Evolutionary conservation across 2,888 invertebrate genomes (phyloP), one percentile per base, ranked within the genome.

Genomic region (Lordiphosa fenestrarum): DNA sequence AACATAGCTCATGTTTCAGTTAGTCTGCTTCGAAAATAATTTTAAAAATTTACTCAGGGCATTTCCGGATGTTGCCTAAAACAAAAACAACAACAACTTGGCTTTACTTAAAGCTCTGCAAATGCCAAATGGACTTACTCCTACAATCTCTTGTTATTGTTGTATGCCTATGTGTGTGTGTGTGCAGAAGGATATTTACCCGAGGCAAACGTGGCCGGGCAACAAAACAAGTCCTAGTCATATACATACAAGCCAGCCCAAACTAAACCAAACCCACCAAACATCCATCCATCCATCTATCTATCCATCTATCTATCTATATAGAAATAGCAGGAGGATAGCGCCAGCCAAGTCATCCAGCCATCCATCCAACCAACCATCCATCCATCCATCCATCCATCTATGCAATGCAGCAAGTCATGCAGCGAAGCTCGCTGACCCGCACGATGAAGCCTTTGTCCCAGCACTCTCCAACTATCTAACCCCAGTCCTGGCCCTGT

Each of bases 401-500:
- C 59, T 58, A 65, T 64, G 66, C 64, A 64, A 67, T 78, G 77
- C 77, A 80, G 84, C 77, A 83, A 80, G 81, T 77, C 77, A 78
- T 78, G 77, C 73, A 83, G 81, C 73, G 77, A 53, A 73, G 77
- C 81, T 77, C 77, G 80, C 77, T 77, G 77, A 77, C 77, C 77
- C 77, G 77, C 77, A 83, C 73, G 77, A 75, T 76, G 65, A 51
- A 65, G 80, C 76, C 82, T 78, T 76, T 76, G 83, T 76, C 72
- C 65, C 21, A 40, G 41, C 36, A 55, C 56, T 49, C 38, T 54
- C 51, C 49, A 36, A 30, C 30, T 30, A 30, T 30, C 30, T 30
- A 30, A 30, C n/a, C 40, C 40, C 25, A 10, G 25, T 15, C 5
- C 25, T 52, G 15, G 15, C 9, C 35, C 41, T 52, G 72, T 60